A percentile compares a stretch with the other conserved stretches of the same genome.
phyloP scores from a whole-genome alignment of 2,113 vertebrate genomes.

The Limanda limanda region DNA sequence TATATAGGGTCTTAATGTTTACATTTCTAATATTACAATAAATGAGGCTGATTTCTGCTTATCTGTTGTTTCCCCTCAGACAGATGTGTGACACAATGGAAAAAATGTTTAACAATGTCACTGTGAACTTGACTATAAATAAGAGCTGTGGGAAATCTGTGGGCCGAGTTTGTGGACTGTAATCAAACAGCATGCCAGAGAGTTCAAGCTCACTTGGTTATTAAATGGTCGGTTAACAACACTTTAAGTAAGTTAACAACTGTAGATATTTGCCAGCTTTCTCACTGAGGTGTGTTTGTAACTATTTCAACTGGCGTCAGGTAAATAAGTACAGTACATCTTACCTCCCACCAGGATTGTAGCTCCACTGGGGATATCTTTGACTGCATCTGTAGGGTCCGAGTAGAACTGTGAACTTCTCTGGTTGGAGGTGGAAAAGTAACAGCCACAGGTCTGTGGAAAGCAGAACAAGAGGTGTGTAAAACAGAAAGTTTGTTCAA shows the following conservation, averaged over 20 bases:
- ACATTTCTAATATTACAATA: constrained; percentile 5
- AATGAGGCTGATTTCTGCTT: background rate
- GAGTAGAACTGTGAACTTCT: constrained; percentile 87
- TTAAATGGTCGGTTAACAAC: background rate
- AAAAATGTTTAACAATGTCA: constrained; percentile 55
- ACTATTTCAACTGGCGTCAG: background rate
- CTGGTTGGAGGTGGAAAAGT: constrained; percentile 87
- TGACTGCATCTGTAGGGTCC: constrained; percentile 90
- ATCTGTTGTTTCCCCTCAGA: background rate
- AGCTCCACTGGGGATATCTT: constrained; percentile 91
- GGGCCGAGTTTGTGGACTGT: background rate
- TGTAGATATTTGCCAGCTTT: too few species aligned
- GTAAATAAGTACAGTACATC: constrained; percentile 20
- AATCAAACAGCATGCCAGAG: background rate
- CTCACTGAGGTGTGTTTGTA: background rate
- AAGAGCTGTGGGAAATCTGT: constrained; percentile 47
- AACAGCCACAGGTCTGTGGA: constrained; percentile 84
- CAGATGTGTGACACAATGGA: constrained; percentile 42
- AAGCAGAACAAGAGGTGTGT: background rate
- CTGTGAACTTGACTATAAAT: constrained; percentile 65
- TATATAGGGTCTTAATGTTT: background rate
- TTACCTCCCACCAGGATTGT: constrained; percentile 95
- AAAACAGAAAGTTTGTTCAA: too few species aligned
- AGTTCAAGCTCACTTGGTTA: background rate
- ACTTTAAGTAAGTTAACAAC: too few species aligned